Evolutionary conservation across 2,888 invertebrate species (phyloP), one percentile per base, ranked within the genome.

Genomic region (Heliconius erato): DNA sequence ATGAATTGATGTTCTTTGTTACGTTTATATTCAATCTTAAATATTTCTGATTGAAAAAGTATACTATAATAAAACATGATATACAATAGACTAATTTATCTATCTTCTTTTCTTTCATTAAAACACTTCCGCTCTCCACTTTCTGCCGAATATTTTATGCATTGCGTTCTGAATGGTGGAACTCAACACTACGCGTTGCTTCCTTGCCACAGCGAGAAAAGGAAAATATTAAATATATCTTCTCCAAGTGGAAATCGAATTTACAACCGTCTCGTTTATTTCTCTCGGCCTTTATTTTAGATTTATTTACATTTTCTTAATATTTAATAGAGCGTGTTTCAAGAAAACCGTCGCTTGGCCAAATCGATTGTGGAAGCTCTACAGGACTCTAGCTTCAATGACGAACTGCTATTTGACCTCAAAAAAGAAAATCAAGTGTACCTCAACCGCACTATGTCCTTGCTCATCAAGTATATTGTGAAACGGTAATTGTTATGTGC

Each of bases 341-440:
- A 93, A 90, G 89, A 92, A 16, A 93, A 93, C 86, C 90, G 92
- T 0, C 89, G 86, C 0, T 81, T 95, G 0, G 89, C 93, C 0
- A 94, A 93, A 79, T 87, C 90, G 0, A 91, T 92, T 44, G 93
- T 95, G 32, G 94, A 94, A 78, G 92, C 93, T 0, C 84, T 95
- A 0, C 95, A 95, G 80, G 94, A 95, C 86, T 77, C 88, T 14
- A 89, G 86, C 40, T 95, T 93, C 74, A 90, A 94, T 2, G 87
- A 91, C 3, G 94, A 95, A 76, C 86, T 95, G 26, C 90, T 94
- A 3, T 94, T 94, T 81, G 95, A 95, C 85, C 88, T 95, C 85
- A 95, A 93, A 90, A 95, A 95, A 84, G 95, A 95, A 84, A 95
- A 95, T 88, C 95, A 95, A 87, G 90, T 94, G 5, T 93, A 89